These are phyloP conservation scores for Drosophila nikananu DNA, from an alignment of 1,140 invertebrate genomes.

Conservation along the genomic window DNA sequence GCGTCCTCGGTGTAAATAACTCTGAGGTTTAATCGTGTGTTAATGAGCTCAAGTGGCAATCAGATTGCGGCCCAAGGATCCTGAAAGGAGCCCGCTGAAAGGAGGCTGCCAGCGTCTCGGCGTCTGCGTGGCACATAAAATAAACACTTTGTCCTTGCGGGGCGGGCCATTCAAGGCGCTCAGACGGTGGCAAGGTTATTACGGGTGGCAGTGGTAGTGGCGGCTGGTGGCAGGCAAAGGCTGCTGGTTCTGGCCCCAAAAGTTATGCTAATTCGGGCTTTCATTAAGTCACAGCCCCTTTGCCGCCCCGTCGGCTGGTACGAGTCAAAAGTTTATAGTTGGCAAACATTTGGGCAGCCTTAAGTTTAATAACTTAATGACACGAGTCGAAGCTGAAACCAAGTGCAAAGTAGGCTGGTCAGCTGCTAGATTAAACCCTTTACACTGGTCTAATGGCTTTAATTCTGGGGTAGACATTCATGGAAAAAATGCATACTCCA, in stretches of 20 bases:
- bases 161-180: constrained; percentile 35
- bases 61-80: constrained; percentile 70
- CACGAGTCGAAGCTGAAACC: constrained; percentile 54
- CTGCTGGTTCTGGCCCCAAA: constrained; percentile 31
- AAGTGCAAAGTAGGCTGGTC: constrained; percentile 79
- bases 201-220: constrained; percentile 14
- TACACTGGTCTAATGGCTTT: background rate
- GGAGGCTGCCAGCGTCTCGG: constrained; percentile 30
- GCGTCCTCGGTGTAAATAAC: constrained; percentile 62
- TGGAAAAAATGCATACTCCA: background rate
- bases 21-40: constrained; percentile 78
- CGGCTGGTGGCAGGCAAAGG: constrained; percentile 9
- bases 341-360: constrained; percentile 72
- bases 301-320: constrained; percentile 21
- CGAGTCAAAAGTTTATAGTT: constrained; percentile 75
- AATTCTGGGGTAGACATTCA: background rate
- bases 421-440: constrained; percentile 71
- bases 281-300: constrained; percentile 69
- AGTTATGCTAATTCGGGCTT: constrained; percentile 80
- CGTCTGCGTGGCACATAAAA: constrained; percentile 64
- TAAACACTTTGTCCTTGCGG: constrained; percentile 75
- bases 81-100: constrained; percentile 45
- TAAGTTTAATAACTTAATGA: constrained; percentile 80
- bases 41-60: constrained; percentile 81
- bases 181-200: constrained; percentile 34